Base-by-base conservation (phyloP, 92 coral and sea anemone genomes). In the Phymanthus crucifer region DNA sequence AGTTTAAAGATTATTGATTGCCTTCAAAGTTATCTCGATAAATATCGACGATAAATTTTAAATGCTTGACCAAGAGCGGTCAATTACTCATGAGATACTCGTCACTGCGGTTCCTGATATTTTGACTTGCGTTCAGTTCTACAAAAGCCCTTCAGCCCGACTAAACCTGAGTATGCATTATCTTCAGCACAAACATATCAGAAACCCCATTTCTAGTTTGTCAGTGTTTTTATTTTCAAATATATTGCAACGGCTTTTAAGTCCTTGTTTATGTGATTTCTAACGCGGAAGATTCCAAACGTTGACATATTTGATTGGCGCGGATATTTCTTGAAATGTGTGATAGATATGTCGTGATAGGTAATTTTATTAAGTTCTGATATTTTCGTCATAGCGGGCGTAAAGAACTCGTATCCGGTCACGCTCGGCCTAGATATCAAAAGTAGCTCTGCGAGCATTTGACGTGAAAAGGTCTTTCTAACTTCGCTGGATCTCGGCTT, bases 21-120 rank as follows among this genome's bases (percentile, higher is more conserved):
- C 64, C 64, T 54, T 54, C 64, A 54, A n/a, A 54, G 64, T 21
- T 54, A 54, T 54, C 64, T 21, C 27, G 64, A 54, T 54, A 54
- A 54, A 54, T 54, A 54, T 54, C 64, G 14, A 54, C 31, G 27
- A 54, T 54, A 54, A 54, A 21, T 54, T 54, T 11, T 21, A 54
- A 54, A 54, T 21, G 6, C 64, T 23, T 54, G 64, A 54, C 29
- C 29, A 54, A 21, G 10, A 54, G 64, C 27, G 64, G 10, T 54
- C 64, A 54, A 54, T 54, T 54, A 54, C 64, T 54, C 31, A 21
- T n/a, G n/a, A 21, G 27, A 54, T 8, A 3, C 21, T 2, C 29
- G 4, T 54, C 27, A 21, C 27, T 54, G 3, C 8, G 27, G 29
- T 26, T 6, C 64, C 14, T 7, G 27, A 54, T 54, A 54, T 54